These are phyloP conservation scores for Meriones psammophilus DNA, from an alignment of 2,797 vertebrate species.

Conservation along the genomic window DNA sequence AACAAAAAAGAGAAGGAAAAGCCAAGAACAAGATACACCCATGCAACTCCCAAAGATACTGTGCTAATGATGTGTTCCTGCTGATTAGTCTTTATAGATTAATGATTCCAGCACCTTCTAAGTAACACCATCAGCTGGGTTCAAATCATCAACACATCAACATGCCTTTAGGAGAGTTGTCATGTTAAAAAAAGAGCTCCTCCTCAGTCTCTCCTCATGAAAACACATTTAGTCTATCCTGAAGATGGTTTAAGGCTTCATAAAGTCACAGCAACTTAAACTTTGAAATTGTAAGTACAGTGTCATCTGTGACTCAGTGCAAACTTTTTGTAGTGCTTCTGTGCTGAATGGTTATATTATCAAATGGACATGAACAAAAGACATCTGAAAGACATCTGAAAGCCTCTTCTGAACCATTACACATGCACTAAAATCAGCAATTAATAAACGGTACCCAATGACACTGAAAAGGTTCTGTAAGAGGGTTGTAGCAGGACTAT, in stretches of 20 bases:
- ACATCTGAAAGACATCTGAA: not conserved
- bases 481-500: too few species aligned
- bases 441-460: not conserved
- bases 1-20: not conserved
- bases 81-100: not conserved
- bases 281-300: not conserved
- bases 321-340: not conserved
- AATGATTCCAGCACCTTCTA: not conserved
- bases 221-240: not conserved
- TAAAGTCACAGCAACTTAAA: too few species aligned
- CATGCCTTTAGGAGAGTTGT: not conserved
- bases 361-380: not conserved
- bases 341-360: not conserved
- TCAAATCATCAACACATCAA: not conserved
- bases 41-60: too few species aligned
- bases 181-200: not conserved
- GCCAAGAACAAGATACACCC: not conserved
- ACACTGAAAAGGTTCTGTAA: not conserved
- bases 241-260: not conserved
- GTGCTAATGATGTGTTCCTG: not conserved
- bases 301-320: not conserved
- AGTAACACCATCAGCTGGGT: not conserved
- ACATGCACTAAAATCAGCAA: not conserved
- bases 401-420: not conserved
- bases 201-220: not conserved